Evolutionary conservation across 2,888 invertebrate genomes (phyloP), one percentile per base, ranked within the genome.

Genomic region (Lapara coniferarum): DNA sequence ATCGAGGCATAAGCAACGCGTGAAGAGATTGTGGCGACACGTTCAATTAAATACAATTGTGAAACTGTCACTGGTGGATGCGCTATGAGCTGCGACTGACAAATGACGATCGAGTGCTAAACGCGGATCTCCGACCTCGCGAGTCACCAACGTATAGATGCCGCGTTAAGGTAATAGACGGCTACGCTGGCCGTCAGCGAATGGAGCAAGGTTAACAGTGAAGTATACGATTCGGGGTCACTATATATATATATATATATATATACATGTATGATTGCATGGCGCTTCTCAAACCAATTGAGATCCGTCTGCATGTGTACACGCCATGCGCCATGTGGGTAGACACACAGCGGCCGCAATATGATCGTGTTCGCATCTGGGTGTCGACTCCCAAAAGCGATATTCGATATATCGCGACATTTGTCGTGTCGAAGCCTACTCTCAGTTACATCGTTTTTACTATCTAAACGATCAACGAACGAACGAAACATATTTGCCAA

Each of bases 161-260:
- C 85, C 79, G 82, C 83, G 78, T 82, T 82, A 82, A 84, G 81
- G 82, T 82, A 84, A 78, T 81, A 81, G 81, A 75, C 74, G 75
- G 77, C 78, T 82, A 81, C 80, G 78, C 82, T 81, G 79, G 81
- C 79, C 77, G 80, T 73, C 75, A 76, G 80, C 84, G 86, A 82
- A 79, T 82, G 79, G 79, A 79, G 80, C 86, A 87, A 89, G 89
- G 89, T 86, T 85, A 85, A 79, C 78, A 81, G 83, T 83, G 84
- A 85, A 85, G 85, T 87, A 81, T 86, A 81, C 80, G 75, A 77
- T 77, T 81, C 84, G 86, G 80, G 84, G 86, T 81, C 86, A 81
- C 70, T 81, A 75, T 74, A 77, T 79, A 79, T 82, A 81, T 83
- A n/a, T n/a, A n/a, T n/a, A n/a, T n/a, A n/a, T n/a, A n/a, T n/a